Evolutionary conservation across 2,797 vertebrate species (phyloP), one percentile per base, ranked within the genome.

Genomic region (Tauraco hartlaubi): DNA sequence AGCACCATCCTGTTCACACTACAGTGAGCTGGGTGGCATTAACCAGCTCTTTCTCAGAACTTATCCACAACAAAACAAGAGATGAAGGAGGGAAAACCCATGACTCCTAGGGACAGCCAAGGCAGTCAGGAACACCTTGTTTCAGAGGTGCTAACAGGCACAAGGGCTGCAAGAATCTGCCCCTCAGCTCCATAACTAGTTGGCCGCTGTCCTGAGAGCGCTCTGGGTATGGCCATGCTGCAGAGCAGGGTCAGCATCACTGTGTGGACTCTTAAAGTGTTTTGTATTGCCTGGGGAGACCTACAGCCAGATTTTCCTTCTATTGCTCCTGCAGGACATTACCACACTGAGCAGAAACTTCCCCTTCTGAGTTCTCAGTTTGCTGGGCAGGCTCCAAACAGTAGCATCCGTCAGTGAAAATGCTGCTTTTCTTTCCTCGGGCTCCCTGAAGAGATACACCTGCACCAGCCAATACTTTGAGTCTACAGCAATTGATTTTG

Each of bases 271-370:
- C 59, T 93, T 86, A 33, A 20, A 78, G 26, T 52, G n/a, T 62
- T 87, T 28, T 76, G 31, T 85, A 5, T 2, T 85, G 55, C 67
- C 28, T 51, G 41, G 69, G 43, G 22, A 69, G 25, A 48, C 23
- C 22, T 44, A 35, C 31, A 54, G 75, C 21, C 43, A 39, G 6
- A 29, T 72, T 75, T 81, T 69, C 31, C 14, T 63, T 87, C 49
- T 67, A 75, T 58, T 90, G n/a, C 37, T 71, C 33, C 56, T 74
- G 22, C 41, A 71, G 39, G 74, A 73, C 35, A 19, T 29, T 78
- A 73, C 66, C 43, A 33, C 29, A 15, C 43, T 48, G 26, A 96
- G 48, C 63, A 92, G 28, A 51, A 93, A 46, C 62, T 73, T 82
- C 44, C 52, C 31, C 8, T 85, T 87, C 43, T 20, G 35, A 73